phyloP scores from a whole-genome alignment of 1,140 invertebrate genomes.

The Trichonephila inaurata region DNA sequence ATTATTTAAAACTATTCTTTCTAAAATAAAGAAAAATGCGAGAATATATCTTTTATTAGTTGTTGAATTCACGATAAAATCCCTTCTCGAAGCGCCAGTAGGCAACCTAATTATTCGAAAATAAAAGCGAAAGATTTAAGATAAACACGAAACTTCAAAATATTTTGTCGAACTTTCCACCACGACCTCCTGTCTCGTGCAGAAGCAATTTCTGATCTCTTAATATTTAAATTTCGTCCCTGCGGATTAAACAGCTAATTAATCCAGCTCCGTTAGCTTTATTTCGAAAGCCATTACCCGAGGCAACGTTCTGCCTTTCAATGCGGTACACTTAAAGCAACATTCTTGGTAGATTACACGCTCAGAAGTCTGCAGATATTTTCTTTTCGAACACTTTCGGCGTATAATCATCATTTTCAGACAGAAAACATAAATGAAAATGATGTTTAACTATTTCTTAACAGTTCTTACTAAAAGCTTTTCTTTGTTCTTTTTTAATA shows the following conservation, averaged over 20 bases:
- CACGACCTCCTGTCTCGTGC: neutral
- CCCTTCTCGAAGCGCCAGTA: neutral
- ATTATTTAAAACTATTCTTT: too few relatives aligned
- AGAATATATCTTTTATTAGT: too few relatives aligned
- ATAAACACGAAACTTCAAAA: neutral
- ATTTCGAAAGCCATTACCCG: neutral
- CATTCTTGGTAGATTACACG: neutral
- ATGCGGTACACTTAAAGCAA: neutral
- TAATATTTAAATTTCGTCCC: constrained; percentile 66
- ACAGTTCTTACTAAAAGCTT: too few relatives aligned
- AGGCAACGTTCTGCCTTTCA: neutral
- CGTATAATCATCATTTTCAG: neutral
- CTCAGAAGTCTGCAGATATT: neutral
- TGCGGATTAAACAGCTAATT: constrained; percentile 50
- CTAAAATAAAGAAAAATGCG: too few relatives aligned
- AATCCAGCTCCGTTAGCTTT: constrained; percentile 29
- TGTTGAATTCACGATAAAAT: neutral
- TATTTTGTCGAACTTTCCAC: neutral
- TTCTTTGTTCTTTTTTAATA: neutral
- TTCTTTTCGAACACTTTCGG: neutral
- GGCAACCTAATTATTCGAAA: constrained; percentile 18
- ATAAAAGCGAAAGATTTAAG: constrained; percentile 19
- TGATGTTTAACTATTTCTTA: neutral
- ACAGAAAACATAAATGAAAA: neutral
- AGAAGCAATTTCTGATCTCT: constrained; percentile 38